Evolutionary conservation across 2,888 invertebrate species (phyloP).

Genomic region (Cerastis leucographa): DNA sequence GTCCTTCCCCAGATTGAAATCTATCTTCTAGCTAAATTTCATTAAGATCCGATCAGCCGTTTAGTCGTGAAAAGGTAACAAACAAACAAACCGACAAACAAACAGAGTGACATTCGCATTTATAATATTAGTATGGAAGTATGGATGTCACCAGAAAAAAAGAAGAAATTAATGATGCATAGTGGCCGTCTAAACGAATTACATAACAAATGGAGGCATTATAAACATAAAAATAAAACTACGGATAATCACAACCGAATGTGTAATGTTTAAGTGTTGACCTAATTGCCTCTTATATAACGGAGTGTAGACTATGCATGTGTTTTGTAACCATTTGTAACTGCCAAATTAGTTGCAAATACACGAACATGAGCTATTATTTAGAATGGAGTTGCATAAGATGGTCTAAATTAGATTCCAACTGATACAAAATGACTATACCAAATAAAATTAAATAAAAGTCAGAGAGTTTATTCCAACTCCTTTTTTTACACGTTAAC

Average conservation of each 20-base stretch:
- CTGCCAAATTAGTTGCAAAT: slow-evolving; percentile 10
- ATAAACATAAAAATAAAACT: slow-evolving; percentile 15
- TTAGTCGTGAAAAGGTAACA: too few species aligned
- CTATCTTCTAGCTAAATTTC: too few species aligned
- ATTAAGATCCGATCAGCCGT: too few species aligned
- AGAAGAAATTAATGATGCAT: background rate
- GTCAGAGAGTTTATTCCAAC: background rate
- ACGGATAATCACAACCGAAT: slow-evolving; percentile 24
- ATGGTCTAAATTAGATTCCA: background rate
- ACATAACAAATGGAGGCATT: slow-evolving; percentile 18
- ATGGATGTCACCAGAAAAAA: background rate
- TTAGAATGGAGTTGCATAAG: slow-evolving; percentile 33
- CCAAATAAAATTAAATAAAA: background rate
- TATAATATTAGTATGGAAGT: too few species aligned
- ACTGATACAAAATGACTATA: background rate
- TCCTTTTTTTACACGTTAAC: too few species aligned
- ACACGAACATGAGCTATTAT: slow-evolving; percentile 23
- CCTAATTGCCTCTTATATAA: slow-evolving; percentile 25
- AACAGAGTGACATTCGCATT: too few species aligned
- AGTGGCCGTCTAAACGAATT: background rate
- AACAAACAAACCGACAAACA: too few species aligned
- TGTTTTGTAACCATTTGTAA: slow-evolving; percentile 37
- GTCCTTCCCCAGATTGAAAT: too few species aligned
- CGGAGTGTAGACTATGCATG: background rate
- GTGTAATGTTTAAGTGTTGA: slow-evolving; percentile 9